A percentile compares a stretch with the other conserved stretches of the same genome.
These are phyloP conservation scores for Pelobates cultripes DNA, from an alignment of 2,797 vertebrate species.

Conservation along the genomic window DNA sequence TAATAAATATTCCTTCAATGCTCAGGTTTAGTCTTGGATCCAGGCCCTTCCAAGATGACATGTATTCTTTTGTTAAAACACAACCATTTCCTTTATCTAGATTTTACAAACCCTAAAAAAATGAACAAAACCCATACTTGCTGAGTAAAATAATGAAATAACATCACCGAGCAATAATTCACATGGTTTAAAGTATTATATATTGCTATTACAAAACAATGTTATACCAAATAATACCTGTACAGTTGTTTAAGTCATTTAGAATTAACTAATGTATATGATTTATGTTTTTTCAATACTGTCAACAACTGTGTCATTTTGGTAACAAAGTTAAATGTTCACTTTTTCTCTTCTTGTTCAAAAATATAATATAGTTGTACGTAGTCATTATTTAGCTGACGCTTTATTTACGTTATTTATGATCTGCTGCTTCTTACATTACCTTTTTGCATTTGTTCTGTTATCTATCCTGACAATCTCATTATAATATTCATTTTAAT, in stretches of 20 bases:
- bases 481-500: neutral
- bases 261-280: neutral
- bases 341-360: neutral
- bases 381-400: neutral
- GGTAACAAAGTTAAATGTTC: neutral
- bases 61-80: constrained; percentile 11
- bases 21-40: neutral
- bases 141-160: neutral
- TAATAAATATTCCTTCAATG: neutral
- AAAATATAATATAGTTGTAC: neutral
- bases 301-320: neutral
- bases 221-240: neutral
- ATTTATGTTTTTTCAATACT: neutral
- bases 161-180: neutral
- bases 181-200: neutral
- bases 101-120: neutral
- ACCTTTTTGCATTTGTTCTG: neutral
- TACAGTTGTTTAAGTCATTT: neutral
- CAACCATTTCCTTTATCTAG: constrained; percentile 5
- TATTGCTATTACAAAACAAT: neutral
- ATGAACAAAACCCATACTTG: neutral
- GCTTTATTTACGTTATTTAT: neutral
- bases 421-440: neutral
- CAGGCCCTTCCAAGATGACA: neutral
- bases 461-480: neutral